Percentiles rank a stretch among this genome's conserved stretches.
Conservation (phyloP, 2,113 vertebrate genomes). For the Epinephelus lanceolatus region DNA sequence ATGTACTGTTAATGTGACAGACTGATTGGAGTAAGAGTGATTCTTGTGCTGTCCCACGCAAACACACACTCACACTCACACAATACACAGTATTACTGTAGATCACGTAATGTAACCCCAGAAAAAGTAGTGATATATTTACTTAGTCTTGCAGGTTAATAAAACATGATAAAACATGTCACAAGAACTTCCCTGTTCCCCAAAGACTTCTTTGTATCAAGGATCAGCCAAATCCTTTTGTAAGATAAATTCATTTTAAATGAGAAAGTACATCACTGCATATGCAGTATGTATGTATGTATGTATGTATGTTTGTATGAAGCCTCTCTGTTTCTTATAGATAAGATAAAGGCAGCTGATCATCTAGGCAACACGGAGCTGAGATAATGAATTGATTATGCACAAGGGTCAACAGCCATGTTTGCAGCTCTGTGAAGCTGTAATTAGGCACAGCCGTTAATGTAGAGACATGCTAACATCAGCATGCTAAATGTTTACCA, state of each 20-base stretch:
- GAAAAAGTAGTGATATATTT: not conserved
- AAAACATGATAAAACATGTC: conserved; percentile 24
- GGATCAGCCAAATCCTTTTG: not conserved
- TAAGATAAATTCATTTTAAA: not conserved
- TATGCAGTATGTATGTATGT: not conserved
- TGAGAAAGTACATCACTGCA: not conserved
- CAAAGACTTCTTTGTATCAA: not conserved
- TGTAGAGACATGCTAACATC: not conserved
- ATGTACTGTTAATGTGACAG: conserved; percentile 38
- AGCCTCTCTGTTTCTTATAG: not conserved
- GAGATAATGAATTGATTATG: not conserved
- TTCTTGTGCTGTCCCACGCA: conserved; percentile 12
- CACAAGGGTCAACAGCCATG: not conserved
- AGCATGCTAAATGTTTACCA: not conserved
- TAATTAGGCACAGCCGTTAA: not conserved
- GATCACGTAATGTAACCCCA: not conserved
- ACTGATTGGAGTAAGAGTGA: not conserved
- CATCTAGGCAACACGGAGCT: not conserved
- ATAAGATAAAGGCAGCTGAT: conserved; percentile 16
- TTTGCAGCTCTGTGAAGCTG: not conserved
- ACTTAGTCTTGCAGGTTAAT: conserved; percentile 1
- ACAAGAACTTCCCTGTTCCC: conserved; percentile 6
- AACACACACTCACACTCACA: conserved; percentile 17
- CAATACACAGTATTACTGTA: not conserved
- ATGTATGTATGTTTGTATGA: not conserved